A percentile compares a stretch with the other conserved stretches of the same genome.
Evolutionary conservation across 2,113 vertebrate species (phyloP).

Genomic region (Eptatretus burgeri): DNA sequence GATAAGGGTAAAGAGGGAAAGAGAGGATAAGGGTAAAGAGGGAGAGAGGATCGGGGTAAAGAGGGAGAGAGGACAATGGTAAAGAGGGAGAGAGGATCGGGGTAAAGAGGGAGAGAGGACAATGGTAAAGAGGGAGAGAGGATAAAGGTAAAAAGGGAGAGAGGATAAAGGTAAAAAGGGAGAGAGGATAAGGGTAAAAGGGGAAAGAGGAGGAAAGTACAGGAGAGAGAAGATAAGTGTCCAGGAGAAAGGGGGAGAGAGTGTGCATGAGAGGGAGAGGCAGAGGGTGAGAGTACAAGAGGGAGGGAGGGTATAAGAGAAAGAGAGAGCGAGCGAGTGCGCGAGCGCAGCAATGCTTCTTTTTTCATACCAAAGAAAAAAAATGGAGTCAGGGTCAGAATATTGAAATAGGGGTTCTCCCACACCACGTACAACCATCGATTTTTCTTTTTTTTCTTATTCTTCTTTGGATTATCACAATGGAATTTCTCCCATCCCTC

Average conservation of each 20-base stretch:
- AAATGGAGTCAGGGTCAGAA: not conserved
- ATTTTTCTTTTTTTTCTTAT: too few relatives aligned
- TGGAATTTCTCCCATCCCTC: too few relatives aligned
- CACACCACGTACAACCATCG: not conserved
- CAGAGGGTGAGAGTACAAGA: not conserved
- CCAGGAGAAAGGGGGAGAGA: not conserved
- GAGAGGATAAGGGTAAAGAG: not conserved
- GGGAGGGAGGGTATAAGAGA: not conserved
- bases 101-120: not conserved
- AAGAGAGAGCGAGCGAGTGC: not conserved
- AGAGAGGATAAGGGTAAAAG: not conserved
- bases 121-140: not conserved
- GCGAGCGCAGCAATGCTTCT: not conserved
- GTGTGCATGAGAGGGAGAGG: not conserved
- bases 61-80: not conserved
- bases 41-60: not conserved
- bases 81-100: not conserved
- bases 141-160: not conserved
- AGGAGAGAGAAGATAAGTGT: not conserved
- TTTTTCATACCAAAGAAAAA: slow-evolving; percentile 2
- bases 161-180: not conserved
- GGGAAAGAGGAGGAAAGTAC: not conserved
- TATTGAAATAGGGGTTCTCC: not conserved
- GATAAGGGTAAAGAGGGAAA: not conserved
- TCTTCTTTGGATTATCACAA: too few relatives aligned